Evolutionary conservation across 2,888 invertebrate species (phyloP).

Genomic region (Helicoverpa assulta): DNA sequence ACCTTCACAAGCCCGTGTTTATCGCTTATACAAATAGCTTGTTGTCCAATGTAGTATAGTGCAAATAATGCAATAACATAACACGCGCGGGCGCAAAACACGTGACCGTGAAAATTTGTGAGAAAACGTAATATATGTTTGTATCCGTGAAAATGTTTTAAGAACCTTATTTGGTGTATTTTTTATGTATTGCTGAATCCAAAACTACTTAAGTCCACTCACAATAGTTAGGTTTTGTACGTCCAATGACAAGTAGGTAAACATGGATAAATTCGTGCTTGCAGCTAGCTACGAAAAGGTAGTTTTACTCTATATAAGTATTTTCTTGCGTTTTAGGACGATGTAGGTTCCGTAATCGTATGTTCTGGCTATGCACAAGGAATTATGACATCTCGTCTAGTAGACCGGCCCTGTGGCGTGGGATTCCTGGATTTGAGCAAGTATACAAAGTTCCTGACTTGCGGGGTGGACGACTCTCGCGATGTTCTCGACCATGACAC

Average conservation of each 20-base stretch:
- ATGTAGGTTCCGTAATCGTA: slow-evolving; percentile 79
- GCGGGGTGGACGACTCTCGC: slow-evolving; percentile 83
- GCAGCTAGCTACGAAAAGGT: no score
- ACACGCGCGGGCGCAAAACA: background rate
- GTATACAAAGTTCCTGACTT: slow-evolving; percentile 81
- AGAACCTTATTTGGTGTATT: no score
- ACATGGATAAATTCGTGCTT: no score
- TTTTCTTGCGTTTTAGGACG: slow-evolving; percentile 74
- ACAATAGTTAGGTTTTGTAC: no score
- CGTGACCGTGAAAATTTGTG: slow-evolving; percentile 2
- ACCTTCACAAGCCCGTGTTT: slow-evolving; percentile 24
- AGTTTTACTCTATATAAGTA: no score
- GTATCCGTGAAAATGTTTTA: background rate
- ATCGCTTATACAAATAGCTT: slow-evolving; percentile 56
- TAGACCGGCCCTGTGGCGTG: slow-evolving; percentile 84
- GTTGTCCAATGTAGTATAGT: slow-evolving; percentile 40
- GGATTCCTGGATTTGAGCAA: slow-evolving; percentile 79
- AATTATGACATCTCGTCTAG: slow-evolving; percentile 81
- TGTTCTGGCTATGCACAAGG: slow-evolving; percentile 80
- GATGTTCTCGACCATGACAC: slow-evolving; percentile 77
- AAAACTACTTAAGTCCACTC: no score
- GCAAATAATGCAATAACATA: slow-evolving; percentile 8
- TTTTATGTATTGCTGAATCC: no score
- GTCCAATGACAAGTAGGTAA: no score
- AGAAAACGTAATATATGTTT: background rate